Base-by-base conservation (phyloP, 2,113 vertebrate species). In the Isichthys henryi region DNA sequence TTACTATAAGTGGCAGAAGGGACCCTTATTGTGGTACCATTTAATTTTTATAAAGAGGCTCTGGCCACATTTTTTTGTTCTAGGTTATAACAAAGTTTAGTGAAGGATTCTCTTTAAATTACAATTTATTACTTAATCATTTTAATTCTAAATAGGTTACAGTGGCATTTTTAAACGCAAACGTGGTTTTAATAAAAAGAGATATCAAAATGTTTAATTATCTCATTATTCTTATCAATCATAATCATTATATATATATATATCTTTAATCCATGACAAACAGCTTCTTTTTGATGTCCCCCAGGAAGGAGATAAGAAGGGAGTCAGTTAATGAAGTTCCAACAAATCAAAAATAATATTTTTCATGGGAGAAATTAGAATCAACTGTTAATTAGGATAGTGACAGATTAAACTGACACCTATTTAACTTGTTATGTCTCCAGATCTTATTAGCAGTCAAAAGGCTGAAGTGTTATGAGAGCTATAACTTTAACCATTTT, bases 351-450 rank as follows among this genome's bases (percentile, higher is more conserved):
- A 49, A 77, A 86, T 86, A 6, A 23, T 80, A 48, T 58, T 31
- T 88, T 58, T 87, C 39, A 82, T 49, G 58, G 43, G 19, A 35
- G 88, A 90, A 88, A 88, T 90, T 89, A 87, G 35, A 52, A 70
- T 27, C 50, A 10, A 62, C 23, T 31, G 66, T 80, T 31, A 58
- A 82, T 90, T 87, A 90, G 83, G 48, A 49, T 17, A 5, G 9
- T 49, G 46, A 27, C 4, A 77, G 31, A 70, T 31, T 80, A 35
- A 80, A 39, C n/a, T 19, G 35, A 80, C 74, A 80, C 74, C 17
- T 43, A 77, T 43, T 77, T 77, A 77, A 77, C 35, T 39, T 11
- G 27, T 70, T 77, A 35, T 39, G 70, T 77, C 31, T 35, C 70
- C 2, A 77, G 35, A 77, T 77, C 27, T 39, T 39, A 13, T 77